Evolutionary conservation across 2,888 invertebrate species (phyloP), one percentile per base, ranked within the genome.

Genomic region (Drosophila emarginata): DNA sequence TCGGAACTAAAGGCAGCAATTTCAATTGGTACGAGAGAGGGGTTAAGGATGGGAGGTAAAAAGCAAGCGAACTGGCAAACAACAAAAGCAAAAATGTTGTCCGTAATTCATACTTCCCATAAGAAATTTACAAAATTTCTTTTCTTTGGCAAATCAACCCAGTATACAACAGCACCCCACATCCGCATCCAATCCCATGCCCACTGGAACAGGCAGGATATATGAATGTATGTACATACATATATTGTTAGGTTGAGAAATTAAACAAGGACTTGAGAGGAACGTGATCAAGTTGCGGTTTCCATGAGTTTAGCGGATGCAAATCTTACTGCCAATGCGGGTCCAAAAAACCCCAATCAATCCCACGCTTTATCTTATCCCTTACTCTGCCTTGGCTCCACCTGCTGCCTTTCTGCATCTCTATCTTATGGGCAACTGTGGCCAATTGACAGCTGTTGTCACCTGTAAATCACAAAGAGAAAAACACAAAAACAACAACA

Each of bases 251-350:
- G 72, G 60, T 73, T 77, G 74, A 64, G 80, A 78, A 78, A 78
- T 78, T 79, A 78, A 79, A 78, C 80, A 64, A 26, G 23, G 59
- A 62, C 57, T 56, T 56, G 36, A 67, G 50, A 68, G 76, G 80
- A 89, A 87, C 89, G 89, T 89, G 89, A 89, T 79, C 84, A 89
- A 89, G 89, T 87, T 89, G 89, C 72, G 86, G 84, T 88, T 89
- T 78, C 73, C 68, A 59, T 56, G 54, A 65, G 73, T 45, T 72
- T 58, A 60, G 51, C 72, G 72, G 72, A 72, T 72, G 72, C 62
- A 62, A 67, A 72, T 67, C 72, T 73, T 40, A 14, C 57, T 37
- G 9, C 9, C 21, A 15, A 72, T 73, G 74, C 73, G 73, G 72
- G 72, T 12, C n/a, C 2, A 4, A n/a, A 9, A 2, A 9, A 9